phyloP scores from a whole-genome alignment of 2,888 invertebrate genomes.

The Plebejus anna region DNA sequence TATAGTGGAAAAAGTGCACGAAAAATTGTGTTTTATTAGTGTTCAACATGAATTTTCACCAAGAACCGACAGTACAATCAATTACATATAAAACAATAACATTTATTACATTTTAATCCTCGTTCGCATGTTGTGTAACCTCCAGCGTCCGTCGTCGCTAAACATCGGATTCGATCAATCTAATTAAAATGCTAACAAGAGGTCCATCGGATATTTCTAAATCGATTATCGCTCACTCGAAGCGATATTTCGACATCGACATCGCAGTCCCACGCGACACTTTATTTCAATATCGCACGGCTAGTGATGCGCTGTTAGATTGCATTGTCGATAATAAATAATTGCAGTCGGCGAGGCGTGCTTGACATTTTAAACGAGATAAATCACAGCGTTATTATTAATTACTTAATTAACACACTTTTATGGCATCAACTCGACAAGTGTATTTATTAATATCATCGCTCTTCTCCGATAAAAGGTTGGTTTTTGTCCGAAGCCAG shows the following conservation, averaged over 20 bases:
- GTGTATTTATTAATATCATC: not conserved
- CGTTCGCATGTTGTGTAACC: not conserved
- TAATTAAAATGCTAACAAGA: constrained; percentile 2
- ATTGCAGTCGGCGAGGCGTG: constrained; percentile 17
- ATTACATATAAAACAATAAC: not conserved
- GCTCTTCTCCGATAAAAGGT: not conserved
- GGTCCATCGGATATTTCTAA: not conserved
- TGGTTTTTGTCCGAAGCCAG: too few species aligned
- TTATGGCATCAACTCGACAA: constrained; percentile 11
- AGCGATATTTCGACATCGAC: constrained; percentile 8
- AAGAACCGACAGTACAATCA: not conserved
- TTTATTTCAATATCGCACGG: constrained; percentile 14
- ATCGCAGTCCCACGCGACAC: constrained; percentile 9
- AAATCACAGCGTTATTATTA: constrained; percentile 21
- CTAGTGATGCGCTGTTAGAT: constrained; percentile 22
- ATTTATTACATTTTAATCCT: not conserved
- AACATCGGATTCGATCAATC: not conserved
- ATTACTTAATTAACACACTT: constrained; percentile 15
- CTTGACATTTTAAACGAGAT: constrained; percentile 19
- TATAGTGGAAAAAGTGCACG: too few species aligned
- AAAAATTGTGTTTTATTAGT: too few species aligned
- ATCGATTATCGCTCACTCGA: constrained; percentile 1
- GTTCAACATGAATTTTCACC: too few species aligned
- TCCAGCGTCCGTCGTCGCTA: not conserved
- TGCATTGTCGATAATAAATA: constrained; percentile 19